A percentile compares a stretch with the other conserved stretches of the same genome.
Conservation (phyloP, 2,113 vertebrate species). For the Otolemur garnettii region DNA sequence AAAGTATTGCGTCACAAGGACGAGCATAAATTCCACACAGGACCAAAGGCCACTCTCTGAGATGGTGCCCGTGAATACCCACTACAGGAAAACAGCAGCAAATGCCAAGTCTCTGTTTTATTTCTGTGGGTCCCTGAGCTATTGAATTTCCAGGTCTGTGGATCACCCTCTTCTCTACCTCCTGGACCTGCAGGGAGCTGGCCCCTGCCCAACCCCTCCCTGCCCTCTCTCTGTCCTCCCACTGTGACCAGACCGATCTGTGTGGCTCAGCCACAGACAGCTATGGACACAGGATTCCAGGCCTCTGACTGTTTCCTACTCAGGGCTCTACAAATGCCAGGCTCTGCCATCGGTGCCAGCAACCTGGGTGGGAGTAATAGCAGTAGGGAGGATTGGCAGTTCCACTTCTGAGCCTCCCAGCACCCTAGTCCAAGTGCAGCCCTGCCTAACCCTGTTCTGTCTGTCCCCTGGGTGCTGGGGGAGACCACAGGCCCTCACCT, state of each 20-base stretch:
- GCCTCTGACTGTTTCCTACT: neutral
- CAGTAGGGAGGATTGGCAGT: accelerated
- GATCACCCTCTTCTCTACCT: neutral
- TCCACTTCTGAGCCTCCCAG: neutral
- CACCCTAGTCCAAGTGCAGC: neutral
- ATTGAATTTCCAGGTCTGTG: accelerated
- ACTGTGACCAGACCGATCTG: neutral
- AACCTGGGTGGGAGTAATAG: neutral
- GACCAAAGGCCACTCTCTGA: neutral
- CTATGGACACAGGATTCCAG: neutral
- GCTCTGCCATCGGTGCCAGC: neutral
- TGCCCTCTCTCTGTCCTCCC: neutral
- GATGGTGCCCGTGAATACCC: accelerated
- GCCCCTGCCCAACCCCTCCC: neutral
- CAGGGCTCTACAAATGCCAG: neutral
- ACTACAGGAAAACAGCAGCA: neutral
- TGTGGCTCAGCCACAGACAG: neutral
- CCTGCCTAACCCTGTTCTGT: neutral
- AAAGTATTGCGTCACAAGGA: neutral
- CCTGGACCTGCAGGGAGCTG: neutral
- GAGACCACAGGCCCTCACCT: accelerated
- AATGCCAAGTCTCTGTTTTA: neutral
- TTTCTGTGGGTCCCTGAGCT: neutral
- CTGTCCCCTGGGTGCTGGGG: accelerated
- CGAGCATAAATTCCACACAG: neutral